Evolutionary conservation across 2,888 invertebrate species (phyloP), one percentile per base, ranked within the genome.

Genomic region (Scaptomyza caliginosa): DNA sequence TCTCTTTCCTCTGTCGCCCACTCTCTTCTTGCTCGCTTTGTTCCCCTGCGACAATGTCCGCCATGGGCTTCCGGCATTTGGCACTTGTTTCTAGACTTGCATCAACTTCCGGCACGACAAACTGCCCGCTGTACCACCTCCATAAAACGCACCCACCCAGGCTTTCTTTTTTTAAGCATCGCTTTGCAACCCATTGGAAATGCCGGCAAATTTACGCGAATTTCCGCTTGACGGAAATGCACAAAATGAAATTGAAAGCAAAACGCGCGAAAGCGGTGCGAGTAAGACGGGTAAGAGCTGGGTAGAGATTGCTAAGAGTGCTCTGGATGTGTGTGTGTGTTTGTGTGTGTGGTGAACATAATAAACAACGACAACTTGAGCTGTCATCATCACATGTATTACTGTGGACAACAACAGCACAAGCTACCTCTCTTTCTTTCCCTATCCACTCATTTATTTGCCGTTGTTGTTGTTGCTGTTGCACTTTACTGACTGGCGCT

Each of bases 31-130:
- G 68, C 46, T 11, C 42, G 43, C 55, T 42, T 63, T 58, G 65
- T 70, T 64, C 54, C 10, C 23, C 32, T 32, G 51, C 55, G 66
- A 51, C 60, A 68, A 77, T 79, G 74, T 63, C 63, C 55, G 71
- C 64, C 71, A 74, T 58, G 68, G 57, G 71, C 80, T 83, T 81
- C 81, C 86, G 86, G 80, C 86, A 83, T 82, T 81, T 83, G 83
- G 73, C 81, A 81, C 86, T 81, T 86, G 86, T 82, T 82, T 72
- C 86, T 86, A 79, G 86, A 86, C 85, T 81, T 81, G 80, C 83
- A 85, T 83, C 81, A 77, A 79, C 81, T 76, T 81, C 81, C 81
- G 81, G 58, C 60, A 56, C 50, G 46, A 43, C 74, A 74, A 74
- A 43, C 57, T 52, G 64, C 48, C 66, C 51, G 40, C 51, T 63